Evolutionary conservation across 64 coral and sea anemone species (phyloP).

Genomic region (Montipora sp.): DNA sequence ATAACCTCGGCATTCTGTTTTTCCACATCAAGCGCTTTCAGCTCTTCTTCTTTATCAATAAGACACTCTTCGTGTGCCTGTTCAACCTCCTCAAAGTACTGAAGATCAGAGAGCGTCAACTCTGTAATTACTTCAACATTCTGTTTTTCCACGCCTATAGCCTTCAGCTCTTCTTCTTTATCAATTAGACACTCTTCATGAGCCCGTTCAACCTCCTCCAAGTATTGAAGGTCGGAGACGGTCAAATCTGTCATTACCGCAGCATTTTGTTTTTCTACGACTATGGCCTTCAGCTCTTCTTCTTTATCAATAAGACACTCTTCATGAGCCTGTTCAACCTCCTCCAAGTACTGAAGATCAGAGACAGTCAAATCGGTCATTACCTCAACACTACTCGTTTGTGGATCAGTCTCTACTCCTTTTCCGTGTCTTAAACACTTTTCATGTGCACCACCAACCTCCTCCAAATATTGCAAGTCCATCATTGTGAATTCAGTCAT

Average conservation of each 20-base stretch:
- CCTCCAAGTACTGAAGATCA: too few species aligned
- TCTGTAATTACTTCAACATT: slow-evolving; percentile 35
- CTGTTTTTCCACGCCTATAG: background rate
- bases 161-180: background rate
- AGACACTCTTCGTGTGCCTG: slow-evolving; percentile 44
- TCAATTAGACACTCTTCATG: slow-evolving; percentile 38
- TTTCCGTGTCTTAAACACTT: background rate
- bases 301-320: slow-evolving; percentile 27
- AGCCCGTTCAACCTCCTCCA: background rate
- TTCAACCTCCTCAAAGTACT: slow-evolving; percentile 61
- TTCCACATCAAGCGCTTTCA: background rate
- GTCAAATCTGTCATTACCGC: background rate
- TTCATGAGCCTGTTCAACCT: slow-evolving; percentile 1
- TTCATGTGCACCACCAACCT: slow-evolving; percentile 30
- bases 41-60: slow-evolving; percentile 17
- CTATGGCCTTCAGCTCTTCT: background rate
- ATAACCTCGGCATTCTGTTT: slow-evolving; percentile 5
- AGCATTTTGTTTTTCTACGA: background rate
- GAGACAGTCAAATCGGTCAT: too few species aligned
- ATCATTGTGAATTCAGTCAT: slow-evolving; percentile 44
- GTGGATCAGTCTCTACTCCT: background rate
- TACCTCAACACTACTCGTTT: too few species aligned
- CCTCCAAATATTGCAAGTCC: slow-evolving; percentile 65
- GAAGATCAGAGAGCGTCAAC: slow-evolving; percentile 8
- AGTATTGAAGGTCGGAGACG: background rate